A percentile compares a stretch with the other conserved stretches of the same genome.
Conservation (phyloP, 2,888 invertebrate species). For the Crossocerus cetratus region DNA sequence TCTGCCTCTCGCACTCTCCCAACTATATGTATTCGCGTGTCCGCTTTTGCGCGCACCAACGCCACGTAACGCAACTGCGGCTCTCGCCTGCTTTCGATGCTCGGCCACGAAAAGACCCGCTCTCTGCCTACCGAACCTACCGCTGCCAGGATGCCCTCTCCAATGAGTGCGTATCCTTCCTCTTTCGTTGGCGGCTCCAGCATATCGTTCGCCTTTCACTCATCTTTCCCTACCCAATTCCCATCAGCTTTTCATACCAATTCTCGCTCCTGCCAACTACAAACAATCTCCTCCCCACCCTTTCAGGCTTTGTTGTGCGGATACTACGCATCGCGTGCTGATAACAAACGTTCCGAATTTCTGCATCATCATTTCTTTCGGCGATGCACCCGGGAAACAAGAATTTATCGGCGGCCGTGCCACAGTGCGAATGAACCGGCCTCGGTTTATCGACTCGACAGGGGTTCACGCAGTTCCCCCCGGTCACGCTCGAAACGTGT, state of each 20-base stretch:
- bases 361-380: neutral
- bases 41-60: slow-evolving; percentile 45
- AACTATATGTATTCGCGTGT: slow-evolving; percentile 25
- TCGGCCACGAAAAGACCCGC: slow-evolving; percentile 23
- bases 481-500: neutral
- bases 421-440: neutral
- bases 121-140: slow-evolving; percentile 20
- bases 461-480: neutral
- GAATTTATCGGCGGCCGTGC: neutral
- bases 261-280: neutral
- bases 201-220: neutral
- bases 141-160: slow-evolving; percentile 16
- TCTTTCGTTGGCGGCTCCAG: neutral
- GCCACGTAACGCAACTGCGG: slow-evolving; percentile 47
- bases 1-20: neutral
- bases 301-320: neutral
- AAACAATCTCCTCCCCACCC: neutral
- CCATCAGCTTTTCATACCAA: no score
- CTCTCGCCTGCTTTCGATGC: slow-evolving; percentile 34
- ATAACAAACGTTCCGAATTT: neutral
- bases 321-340: neutral
- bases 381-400: neutral
- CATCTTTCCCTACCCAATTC: neutral
- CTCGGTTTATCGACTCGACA: slow-evolving; percentile 1
- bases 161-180: neutral